Conservation (phyloP, 1,140 invertebrate species). For the Heterodera carotae region DNA sequence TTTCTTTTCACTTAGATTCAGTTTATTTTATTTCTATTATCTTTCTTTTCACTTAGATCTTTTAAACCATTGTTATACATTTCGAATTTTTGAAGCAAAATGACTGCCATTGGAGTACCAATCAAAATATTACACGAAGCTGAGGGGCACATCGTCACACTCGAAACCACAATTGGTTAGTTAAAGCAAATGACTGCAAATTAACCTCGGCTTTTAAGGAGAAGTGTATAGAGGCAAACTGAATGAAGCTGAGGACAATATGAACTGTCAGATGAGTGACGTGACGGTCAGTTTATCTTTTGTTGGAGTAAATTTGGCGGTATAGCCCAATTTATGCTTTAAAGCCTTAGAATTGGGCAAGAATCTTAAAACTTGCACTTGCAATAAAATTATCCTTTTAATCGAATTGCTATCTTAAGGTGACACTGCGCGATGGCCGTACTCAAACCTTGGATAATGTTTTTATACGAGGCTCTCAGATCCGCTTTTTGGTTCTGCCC, state of each 20-base stretch:
- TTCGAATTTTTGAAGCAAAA: too few species aligned
- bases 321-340: too few species aligned
- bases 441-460: constrained; percentile 93
- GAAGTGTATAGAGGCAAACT: constrained; percentile 97
- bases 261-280: constrained; percentile 91
- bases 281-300: constrained; percentile 74
- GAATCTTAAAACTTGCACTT: too few species aligned
- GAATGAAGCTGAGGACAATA: constrained; percentile 98
- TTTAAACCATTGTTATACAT: too few species aligned
- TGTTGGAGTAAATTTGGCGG: background rate
- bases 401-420: constrained; percentile 19
- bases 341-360: too few species aligned
- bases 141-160: constrained; percentile 95
- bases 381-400: too few species aligned
- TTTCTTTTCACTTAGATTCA: too few species aligned
- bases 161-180: constrained; percentile 85
- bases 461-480: constrained; percentile 89
- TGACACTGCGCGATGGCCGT: constrained; percentile 78
- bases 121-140: constrained; percentile 99
- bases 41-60: too few species aligned
- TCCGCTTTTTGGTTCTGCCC: constrained; percentile 95
- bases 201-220: constrained; percentile 68
- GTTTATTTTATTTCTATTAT: too few species aligned
- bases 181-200: constrained; percentile 10
- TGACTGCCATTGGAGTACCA: constrained; percentile 79